Evolutionary conservation across 2,113 vertebrate genomes (phyloP).

Genomic region (Cathartes aura): DNA sequence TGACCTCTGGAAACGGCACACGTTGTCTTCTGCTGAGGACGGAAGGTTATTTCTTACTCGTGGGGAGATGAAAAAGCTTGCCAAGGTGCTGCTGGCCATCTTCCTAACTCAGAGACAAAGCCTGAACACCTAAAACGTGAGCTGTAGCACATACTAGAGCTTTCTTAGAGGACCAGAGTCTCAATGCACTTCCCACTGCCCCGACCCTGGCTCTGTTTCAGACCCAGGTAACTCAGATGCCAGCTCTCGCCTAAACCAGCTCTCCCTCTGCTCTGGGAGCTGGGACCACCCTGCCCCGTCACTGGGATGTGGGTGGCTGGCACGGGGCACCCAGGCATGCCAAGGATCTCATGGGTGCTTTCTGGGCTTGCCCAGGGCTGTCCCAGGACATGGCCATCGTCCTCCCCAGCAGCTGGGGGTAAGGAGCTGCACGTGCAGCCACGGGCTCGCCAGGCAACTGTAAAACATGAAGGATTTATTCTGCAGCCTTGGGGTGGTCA

Average conservation of each 20-base stretch:
- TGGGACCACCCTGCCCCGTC: background rate
- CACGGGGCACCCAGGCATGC: background rate
- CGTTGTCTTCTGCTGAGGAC: background rate
- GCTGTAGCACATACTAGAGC: background rate
- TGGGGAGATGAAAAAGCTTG: background rate
- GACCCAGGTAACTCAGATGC: too few relatives aligned
- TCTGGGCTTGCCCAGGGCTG: background rate
- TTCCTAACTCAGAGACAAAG: background rate
- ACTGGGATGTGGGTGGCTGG: fast-evolving
- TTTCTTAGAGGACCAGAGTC: background rate
- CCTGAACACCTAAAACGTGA: background rate
- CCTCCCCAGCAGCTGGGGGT: background rate
- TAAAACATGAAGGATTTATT: background rate
- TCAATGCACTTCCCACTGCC: background rate
- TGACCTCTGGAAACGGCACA: background rate
- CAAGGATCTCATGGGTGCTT: fast-evolving
- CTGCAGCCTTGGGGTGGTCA: background rate
- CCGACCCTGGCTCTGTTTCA: background rate
- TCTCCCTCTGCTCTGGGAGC: background rate
- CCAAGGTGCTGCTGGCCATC: background rate
- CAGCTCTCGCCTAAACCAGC: background rate
- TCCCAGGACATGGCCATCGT: fast-evolving
- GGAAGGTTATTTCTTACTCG: background rate
- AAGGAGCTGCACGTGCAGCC: background rate
- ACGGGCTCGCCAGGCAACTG: fast-evolving